phyloP scores from a whole-genome alignment of 2,113 vertebrate species.

The Casuarius casuarius region DNA sequence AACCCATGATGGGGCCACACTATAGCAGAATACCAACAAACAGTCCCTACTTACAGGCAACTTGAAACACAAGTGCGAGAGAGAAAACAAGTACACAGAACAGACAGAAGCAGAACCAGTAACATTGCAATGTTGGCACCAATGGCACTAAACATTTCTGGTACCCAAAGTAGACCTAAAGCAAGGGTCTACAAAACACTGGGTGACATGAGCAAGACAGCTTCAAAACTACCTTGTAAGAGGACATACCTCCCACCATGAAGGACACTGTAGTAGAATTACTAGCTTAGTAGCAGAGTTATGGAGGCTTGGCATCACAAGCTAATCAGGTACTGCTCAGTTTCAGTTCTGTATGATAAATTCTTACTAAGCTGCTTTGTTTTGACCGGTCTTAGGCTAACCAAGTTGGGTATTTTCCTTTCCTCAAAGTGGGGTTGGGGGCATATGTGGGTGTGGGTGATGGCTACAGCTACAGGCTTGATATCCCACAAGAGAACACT shows the following conservation, averaged over 20 bases:
- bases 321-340: not conserved
- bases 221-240: not conserved
- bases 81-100: not conserved
- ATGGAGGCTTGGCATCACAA: not conserved
- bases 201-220: not conserved
- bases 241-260: not conserved
- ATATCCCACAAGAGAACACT: not conserved
- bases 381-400: not conserved
- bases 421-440: not conserved
- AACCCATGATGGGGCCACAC: accelerated
- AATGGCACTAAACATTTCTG: not conserved
- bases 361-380: not conserved
- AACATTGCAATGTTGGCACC: not conserved
- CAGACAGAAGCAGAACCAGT: not conserved
- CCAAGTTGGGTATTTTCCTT: not conserved
- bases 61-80: not conserved
- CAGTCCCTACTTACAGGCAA: not conserved
- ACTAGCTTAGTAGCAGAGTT: not conserved
- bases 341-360: not conserved
- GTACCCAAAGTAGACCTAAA: not conserved
- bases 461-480: not conserved
- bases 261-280: not conserved
- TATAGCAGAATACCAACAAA: not conserved
- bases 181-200: not conserved
- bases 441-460: not conserved